These are phyloP conservation scores for Anaspis maculata DNA, from an alignment of 2,888 invertebrate species.

Conservation along the genomic window DNA sequence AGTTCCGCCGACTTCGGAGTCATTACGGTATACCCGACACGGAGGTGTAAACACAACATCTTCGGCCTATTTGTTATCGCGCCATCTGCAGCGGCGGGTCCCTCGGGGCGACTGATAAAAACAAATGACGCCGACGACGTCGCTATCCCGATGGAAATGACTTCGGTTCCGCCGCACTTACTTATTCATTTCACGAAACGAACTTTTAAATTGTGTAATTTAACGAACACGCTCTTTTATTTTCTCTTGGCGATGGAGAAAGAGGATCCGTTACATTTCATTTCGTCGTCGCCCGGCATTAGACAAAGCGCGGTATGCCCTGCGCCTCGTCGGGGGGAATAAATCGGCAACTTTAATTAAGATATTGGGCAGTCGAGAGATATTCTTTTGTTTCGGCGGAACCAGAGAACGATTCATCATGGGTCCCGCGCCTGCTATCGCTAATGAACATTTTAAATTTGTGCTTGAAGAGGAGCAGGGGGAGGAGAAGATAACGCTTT, in stretches of 20 bases:
- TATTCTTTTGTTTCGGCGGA: constrained; percentile 42
- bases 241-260: constrained; percentile 26
- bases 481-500: constrained; percentile 29
- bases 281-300: constrained; percentile 29
- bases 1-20: too few species aligned
- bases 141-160: constrained; percentile 39
- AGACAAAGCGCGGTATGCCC: constrained; percentile 16
- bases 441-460: constrained; percentile 43
- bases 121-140: constrained; percentile 42
- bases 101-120: constrained; percentile 38
- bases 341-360: constrained; percentile 47
- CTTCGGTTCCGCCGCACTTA: constrained; percentile 38
- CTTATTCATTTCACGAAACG: constrained; percentile 45
- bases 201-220: constrained; percentile 46
- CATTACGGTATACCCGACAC: too few species aligned
- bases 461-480: too few species aligned
- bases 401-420: constrained; percentile 38
- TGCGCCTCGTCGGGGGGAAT: constrained; percentile 30
- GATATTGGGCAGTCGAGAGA: constrained; percentile 42
- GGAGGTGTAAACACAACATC: too few species aligned
- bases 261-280: constrained; percentile 31
- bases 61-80: constrained; percentile 32
- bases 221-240: constrained; percentile 38
- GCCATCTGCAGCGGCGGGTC: constrained; percentile 24
- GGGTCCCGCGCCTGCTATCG: constrained; percentile 35